These are phyloP conservation scores for Reinhardtius hippoglossoides DNA, from an alignment of 2,113 vertebrate species.

Conservation along the genomic window DNA sequence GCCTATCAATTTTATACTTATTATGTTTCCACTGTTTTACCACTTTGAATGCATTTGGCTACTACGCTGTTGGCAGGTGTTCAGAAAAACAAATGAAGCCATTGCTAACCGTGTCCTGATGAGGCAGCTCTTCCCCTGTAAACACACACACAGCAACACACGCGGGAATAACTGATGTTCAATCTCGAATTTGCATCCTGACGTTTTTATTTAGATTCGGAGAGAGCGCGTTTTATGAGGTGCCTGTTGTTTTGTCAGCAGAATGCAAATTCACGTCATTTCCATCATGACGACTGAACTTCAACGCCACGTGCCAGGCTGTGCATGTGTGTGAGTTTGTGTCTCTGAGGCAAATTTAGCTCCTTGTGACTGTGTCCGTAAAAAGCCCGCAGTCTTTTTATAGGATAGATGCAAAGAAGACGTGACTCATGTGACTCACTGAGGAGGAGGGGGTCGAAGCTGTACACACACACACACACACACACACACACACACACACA, in stretches of 20 bases:
- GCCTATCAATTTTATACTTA: too few species aligned
- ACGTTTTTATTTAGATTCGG: too few species aligned
- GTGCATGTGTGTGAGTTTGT: slow-evolving; percentile 3
- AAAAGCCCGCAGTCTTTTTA: slow-evolving; percentile 46
- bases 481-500: neutral
- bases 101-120: too few species aligned
- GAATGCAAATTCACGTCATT: slow-evolving; percentile 1
- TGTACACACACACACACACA: slow-evolving; percentile 1
- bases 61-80: neutral
- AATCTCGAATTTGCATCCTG: too few species aligned
- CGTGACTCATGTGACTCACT: neutral
- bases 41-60: neutral
- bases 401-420: slow-evolving; percentile 36
- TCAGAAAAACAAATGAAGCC: neutral
- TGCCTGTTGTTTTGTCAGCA: neutral
- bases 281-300: neutral
- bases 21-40: neutral
- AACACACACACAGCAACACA: too few species aligned
- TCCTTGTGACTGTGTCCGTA: slow-evolving; percentile 46
- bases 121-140: too few species aligned
- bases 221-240: too few species aligned
- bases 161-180: too few species aligned
- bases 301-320: neutral
- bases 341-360: slow-evolving; percentile 31
- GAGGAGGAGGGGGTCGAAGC: neutral